Base-by-base conservation (phyloP, 2,888 invertebrate species). In the Melanostoma scalare region DNA sequence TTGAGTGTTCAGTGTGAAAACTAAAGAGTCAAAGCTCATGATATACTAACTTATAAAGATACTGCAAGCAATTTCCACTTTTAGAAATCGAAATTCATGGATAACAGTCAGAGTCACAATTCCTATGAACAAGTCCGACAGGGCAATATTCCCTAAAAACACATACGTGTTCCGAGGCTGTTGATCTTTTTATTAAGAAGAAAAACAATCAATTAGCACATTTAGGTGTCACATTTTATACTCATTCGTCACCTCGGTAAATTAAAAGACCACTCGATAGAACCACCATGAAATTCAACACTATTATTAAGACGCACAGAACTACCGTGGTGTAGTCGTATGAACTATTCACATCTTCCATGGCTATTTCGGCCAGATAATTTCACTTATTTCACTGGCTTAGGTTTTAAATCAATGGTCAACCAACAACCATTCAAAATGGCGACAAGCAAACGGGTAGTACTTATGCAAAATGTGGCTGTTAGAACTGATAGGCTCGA, bases 81-180 rank as follows among this genome's bases (percentile, higher is more conserved):
- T 89, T 56, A 92, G 88, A 30, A 88, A 77, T 8, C 87, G 69
- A 74, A 87, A 20, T 20, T 20, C 20, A 20, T 20, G 20, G 20
- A 20, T 20, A 20, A 20, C 93, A 77, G 94, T 93, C 48, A 94
- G 89, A 1, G 94, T 92, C 0, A 93, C 92, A 35, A 93, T 86
- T 4, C 94, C 94, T 8, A 93, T 93, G n/a, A 94, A 90, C 8
- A 94, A 91, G 87, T 94, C 94, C 0, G 94, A 93, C 77, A 94
- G 90, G 0, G 94, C 94, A 2, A 94, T 93, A 89, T 94, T 94
- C 0, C 94, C 94, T 3, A 94, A 91, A 63, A 94, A 92, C 55
- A 94, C 91, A 87, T 94, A 94, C 0, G 94, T 94, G 76, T 93
- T 93, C 86, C 93, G 92, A 4, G 93, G 94, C 87, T 94, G 93